Evolutionary conservation across 1,140 invertebrate genomes (phyloP), one percentile per base, ranked within the genome.

Genomic region (Scaptodrosophila lebanonensis): DNA sequence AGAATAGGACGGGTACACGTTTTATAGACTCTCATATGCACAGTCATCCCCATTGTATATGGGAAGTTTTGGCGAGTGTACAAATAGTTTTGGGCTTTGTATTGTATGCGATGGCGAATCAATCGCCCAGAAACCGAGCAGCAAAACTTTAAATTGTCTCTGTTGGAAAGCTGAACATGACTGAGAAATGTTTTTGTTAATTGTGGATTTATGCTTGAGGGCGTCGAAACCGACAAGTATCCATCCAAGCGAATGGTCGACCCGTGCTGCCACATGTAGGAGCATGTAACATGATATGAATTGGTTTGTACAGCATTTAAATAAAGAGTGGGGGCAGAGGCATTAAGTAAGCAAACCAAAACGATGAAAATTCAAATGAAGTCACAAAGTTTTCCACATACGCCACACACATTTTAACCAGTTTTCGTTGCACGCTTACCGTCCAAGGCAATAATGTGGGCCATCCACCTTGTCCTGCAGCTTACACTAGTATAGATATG

Each of bases 281-380:
- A n/a, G n/a, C n/a, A n/a, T n/a, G n/a, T n/a, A 8, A 8, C 22
- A 36, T 63, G 15, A 38, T 40, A 32, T 11, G 48, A 39, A 48
- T 62, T 42, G 43, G 45, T 51, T 62, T 57, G n/a, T n/a, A n/a
- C n/a, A n/a, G n/a, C n/a, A n/a, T 50, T 30, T 12, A 25, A 38
- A 43, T 16, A 15, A 17, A 47, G 30, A 11, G 38, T 25, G n/a
- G 20, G 15, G 11, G 22, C 32, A 51, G 52, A 45, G 18, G 51
- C 61, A 72, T 52, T 49, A 68, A 45, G 39, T 27, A 52, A 30
- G 45, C 13, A 54, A 63, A 49, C 40, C 51, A 30, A 50, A 45
- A 73, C 61, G 65, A 73, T 63, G 42, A 59, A 38, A 64, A 59
- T 73, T 73, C 57, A 50, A 63, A 71, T 66, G 49, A 65, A 73